Evolutionary conservation across 2,797 vertebrate species (phyloP), one percentile per base, ranked within the genome.

Genomic region (Chromobotia macracanthus): DNA sequence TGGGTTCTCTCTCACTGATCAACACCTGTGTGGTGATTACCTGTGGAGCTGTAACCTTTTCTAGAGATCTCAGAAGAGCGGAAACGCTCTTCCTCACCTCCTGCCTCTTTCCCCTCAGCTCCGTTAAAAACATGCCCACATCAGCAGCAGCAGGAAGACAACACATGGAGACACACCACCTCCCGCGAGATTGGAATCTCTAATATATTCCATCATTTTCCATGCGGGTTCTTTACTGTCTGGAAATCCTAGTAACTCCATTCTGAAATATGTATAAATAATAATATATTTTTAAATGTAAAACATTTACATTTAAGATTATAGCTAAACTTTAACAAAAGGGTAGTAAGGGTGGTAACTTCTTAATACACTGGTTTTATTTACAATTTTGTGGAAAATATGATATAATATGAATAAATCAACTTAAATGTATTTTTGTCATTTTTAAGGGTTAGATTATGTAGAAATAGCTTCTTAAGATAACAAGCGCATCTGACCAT

Each of bases 41-140:
- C 74, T 73, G 69, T 23, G 68, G 77, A 72, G 80, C 68, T 7
- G n/a, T 84, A 77, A 87, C 84, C 84, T 87, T 87, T 85, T 83
- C 70, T 31, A 58, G 53, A 65, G 56, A 31, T 72, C 74, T 84
- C 75, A 70, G 70, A 48, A 76, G 44, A 85, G 44, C 70, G 46
- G 83, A 82, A 85, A 79, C 69, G 77, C 74, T 71, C 68, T 44
- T 35, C 53, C 71, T 46, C 80, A 71, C 66, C 68, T 64, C 77
- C 82, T 31, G 71, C 61, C 80, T 68, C 68, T 51, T 69, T 82
- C 80, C 61, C 63, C 19, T 70, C 66, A 66, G 71, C 56, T 67
- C 78, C 79, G 50, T n/a, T 80, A 83, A 85, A 84, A 78, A 74
- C 46, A 77, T 78, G 48, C 60, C 65, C 75, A 66, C 53, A 82